Evolutionary conservation across 2,113 vertebrate species (phyloP), one percentile per base, ranked within the genome.

Genomic region (Gorsachius goisagi): DNA sequence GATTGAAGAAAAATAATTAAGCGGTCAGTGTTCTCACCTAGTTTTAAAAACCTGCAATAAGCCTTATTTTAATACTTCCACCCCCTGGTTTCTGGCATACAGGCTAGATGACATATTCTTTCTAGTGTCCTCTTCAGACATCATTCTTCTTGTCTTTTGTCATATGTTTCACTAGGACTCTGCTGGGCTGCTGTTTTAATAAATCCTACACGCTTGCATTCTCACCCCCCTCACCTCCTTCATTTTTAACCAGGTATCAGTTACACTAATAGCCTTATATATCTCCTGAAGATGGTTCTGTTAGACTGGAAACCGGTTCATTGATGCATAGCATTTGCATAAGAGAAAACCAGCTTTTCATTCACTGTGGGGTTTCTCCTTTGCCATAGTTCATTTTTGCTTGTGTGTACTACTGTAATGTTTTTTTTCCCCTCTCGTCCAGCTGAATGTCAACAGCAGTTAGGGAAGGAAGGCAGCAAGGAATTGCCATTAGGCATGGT

Each of bases 401-500:
- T 58, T 73, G 19, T 82, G 83, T 59, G 12, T 71, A 45, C n/a
- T 86, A 74, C 71, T 58, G 56, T 85, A 89, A 78, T 56, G 6
- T 0, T 3, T 27, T 89, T 66, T 62, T 62, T 14, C 2, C 41
- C 1, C 20, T 81, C 69, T 45, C 4, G 3, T 90, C 86, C 90
- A 95, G 73, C 64, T 35, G 56, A 89, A 79, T 82, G 69, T 39
- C 73, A 90, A 53, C 85, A 84, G 69, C 63, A 75, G 73, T 86
- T 67, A 92, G 71, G 50, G 69, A 81, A 93, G 47, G 60, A 90
- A 94, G 69, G 62, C 69, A 94, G 94, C 89, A 90, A 86, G 94
- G 77, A 95, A 97, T 95, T 96, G 85, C 91, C 89, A 96, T 96
- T 97, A 93, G 93, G 78, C 72, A 93, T 56, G 90, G 90, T 93